Base-by-base conservation (phyloP, 92 coral and sea anemone species). In the Galaxea fascicularis region DNA sequence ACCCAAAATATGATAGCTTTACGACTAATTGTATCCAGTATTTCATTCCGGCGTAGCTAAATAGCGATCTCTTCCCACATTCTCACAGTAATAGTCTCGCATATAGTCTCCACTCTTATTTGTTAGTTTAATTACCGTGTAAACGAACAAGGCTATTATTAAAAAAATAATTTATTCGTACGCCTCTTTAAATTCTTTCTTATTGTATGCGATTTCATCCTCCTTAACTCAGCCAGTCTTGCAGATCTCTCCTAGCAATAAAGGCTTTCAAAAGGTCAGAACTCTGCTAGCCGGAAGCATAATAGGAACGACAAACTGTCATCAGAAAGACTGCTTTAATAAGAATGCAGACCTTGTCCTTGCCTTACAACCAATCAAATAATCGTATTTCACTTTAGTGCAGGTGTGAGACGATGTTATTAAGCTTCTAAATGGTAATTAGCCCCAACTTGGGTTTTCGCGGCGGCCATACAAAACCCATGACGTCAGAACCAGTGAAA, bases 401-500 rank as follows among this genome's bases (percentile, higher is more conserved):
- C 86, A 82, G 86, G 86, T 71, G 86, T 22, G 58, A 25, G 6
- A 11, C 12, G 11, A 64, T 10, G 77, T 52, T 49, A 67, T 54
- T 80, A 54, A 18, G 25, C 17, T 68, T 31, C 31, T 31, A 82
- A 82, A 82, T 82, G 86, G 78, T 70, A 82, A 82, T 82, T 82
- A 82, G 78, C 58, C 44, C 60, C 21, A 25, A 54, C 29, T 21
- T 24, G 29, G 29, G 78, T 71, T 65, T 56, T 82, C 68, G 39
- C 66, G 31, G 60, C 41, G 2, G 20, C 70, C 45, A 71, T 68
- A 78, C 92, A 89, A 89, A 84, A 77, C 72, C 11, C 35, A 58
- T 84, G 88, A 89, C 92, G 92, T 89, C 89, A 89, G 58, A 65
- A 25, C 70, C 25, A 81, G 76, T 76, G 73, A 85, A 78, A 89